Base-by-base conservation (phyloP, 37 sponge, comb jelly and placozoan genomes). In the Halisarca cf. caerulea region DNA sequence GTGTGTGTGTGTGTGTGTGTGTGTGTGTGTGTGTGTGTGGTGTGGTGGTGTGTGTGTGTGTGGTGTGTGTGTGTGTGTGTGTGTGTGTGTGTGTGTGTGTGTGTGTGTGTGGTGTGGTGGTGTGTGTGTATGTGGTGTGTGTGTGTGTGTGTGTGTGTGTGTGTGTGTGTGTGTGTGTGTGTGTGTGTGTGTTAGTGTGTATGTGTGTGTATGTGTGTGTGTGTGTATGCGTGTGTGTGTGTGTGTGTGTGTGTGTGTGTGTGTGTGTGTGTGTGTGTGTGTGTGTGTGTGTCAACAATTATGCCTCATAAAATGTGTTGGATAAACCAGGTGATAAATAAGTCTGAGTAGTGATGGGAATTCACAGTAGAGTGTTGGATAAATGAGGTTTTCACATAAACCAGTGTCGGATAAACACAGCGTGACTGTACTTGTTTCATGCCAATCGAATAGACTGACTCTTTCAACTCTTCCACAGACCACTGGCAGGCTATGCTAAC, bases 401-500 rank as follows among this genome's bases (percentile, higher is more conserved):
- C n/a, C n/a, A n/a, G n/a, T n/a, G n/a, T n/a, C n/a, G n/a, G n/a
- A n/a, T n/a, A n/a, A n/a, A n/a, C n/a, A n/a, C n/a, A n/a, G n/a
- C n/a, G n/a, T n/a, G n/a, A n/a, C n/a, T n/a, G n/a, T n/a, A n/a
- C n/a, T n/a, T n/a, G n/a, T n/a, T n/a, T n/a, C n/a, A n/a, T n/a
- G n/a, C n/a, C n/a, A n/a, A n/a, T n/a, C n/a, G n/a, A n/a, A n/a
- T n/a, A n/a, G n/a, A n/a, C n/a, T n/a, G n/a, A n/a, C n/a, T n/a
- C n/a, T n/a, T n/a, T n/a, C n/a, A n/a, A n/a, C n/a, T 38, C 55
- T 37, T 11, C 21, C 44, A 35, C 75, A 89, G 95, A 58, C 96
- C 96, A 4, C 87, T 95, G 18, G 95, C 90, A 71, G 96, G 94
- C 0, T 54, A 44, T 47, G 64, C 90, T 64, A 96, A 96, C 79